Evolutionary conservation across 2,888 invertebrate species (phyloP), one percentile per base, ranked within the genome.

Genomic region (Ashinkailepas kermadecensis): DNA sequence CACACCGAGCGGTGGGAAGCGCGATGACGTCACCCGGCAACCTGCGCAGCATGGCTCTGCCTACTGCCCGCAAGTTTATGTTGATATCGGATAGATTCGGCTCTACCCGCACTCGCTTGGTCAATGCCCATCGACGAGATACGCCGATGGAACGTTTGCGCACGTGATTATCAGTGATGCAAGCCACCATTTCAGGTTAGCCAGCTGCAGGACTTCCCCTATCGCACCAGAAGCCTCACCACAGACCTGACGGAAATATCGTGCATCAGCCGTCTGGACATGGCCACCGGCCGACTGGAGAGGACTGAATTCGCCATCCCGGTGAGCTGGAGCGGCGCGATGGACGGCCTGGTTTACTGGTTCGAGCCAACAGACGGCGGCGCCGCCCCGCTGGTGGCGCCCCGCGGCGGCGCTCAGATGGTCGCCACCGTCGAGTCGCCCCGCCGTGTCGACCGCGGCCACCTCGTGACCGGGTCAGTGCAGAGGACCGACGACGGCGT

Each of bases 281-380:
- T 74, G 54, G 18, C 54, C 15, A 54, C 74, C 13, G 74, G 74
- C 74, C 2, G 21, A 15, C 25, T 54, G 13, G 12, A 8, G 0
- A 6, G 15, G 2, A 7, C 15, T 13, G 18, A 7, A 7, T 74
- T 74, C 74, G 11, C 54, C 13, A 12, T 74, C 9, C 74, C 74
- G 13, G 54, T 74, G 74, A 54, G 54, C 15, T 15, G 54, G 15
- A 15, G 13, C 74, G 74, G 74, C 54, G 54, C 4, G 13, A 18
- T 74, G 74, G 23, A 74, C 74, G 74, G 74, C 7, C 18, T 74
- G 10, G 74, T 74, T 54, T 74, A 18, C 54, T 74, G 74, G 74
- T 74, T 74, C 13, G 54, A 13, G 74, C 74, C 54, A 18, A 10
- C 13, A 18, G 74, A 74, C 10, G 74, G 18, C 74, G 13, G 21